A percentile compares a stretch with the other conserved stretches of the same genome.
Conservation (phyloP, 2,888 invertebrate genomes). For the Pomacea canaliculata region DNA sequence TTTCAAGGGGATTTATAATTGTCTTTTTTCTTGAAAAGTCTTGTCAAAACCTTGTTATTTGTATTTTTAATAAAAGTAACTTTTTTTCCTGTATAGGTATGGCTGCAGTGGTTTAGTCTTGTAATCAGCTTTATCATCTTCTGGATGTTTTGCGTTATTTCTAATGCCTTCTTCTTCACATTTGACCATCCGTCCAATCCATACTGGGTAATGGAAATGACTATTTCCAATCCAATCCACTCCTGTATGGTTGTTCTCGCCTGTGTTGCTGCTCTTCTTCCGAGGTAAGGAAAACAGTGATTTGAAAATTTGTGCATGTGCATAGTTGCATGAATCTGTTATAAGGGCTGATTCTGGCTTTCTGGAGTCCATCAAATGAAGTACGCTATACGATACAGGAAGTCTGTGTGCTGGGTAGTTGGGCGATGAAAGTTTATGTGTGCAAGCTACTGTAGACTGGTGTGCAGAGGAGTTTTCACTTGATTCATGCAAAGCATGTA, state of each 20-base stretch:
- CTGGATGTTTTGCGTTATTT: constrained; percentile 84
- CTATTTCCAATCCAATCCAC: constrained; percentile 81
- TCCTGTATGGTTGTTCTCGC: constrained; percentile 86
- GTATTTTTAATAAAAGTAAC: too few species aligned
- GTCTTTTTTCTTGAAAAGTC: too few species aligned
- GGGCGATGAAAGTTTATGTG: too few species aligned
- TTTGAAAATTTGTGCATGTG: background rate
- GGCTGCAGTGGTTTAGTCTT: constrained; percentile 59
- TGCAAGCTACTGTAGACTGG: too few species aligned
- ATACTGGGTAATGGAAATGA: constrained; percentile 86
- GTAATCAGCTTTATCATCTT: constrained; percentile 83
- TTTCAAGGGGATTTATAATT: too few species aligned
- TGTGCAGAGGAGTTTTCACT: too few species aligned
- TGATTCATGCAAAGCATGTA: too few species aligned
- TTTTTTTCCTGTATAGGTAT: constrained; percentile 48
- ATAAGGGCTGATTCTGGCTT: too few species aligned
- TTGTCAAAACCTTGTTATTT: too few species aligned
- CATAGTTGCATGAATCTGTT: background rate
- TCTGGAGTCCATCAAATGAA: too few species aligned
- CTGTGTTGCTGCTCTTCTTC: constrained; percentile 77
- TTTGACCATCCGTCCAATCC: constrained; percentile 89
- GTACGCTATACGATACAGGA: too few species aligned
- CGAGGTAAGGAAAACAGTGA: constrained; percentile 48
- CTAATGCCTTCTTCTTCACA: constrained; percentile 85
- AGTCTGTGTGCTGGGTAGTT: too few species aligned